These are phyloP conservation scores for Cottus gobio DNA, from an alignment of 2,113 vertebrate genomes.

Conservation along the genomic window DNA sequence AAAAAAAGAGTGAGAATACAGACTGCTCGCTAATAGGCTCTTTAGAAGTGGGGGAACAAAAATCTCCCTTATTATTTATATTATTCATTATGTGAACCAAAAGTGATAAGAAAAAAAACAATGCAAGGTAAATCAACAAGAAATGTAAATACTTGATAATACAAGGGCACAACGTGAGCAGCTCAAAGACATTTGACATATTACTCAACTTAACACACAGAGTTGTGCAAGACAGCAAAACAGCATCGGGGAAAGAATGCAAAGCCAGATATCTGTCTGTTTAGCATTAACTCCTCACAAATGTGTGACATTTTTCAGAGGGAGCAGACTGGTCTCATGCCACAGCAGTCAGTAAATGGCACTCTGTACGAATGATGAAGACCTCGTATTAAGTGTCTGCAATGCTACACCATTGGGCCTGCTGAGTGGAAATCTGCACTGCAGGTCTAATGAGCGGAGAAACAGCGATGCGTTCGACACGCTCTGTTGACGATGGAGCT, in stretches of 20 bases:
- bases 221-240: constrained; percentile 53
- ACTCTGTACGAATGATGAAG: constrained; percentile 27
- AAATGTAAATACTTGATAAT: constrained; percentile 9
- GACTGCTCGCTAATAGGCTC: constrained; percentile 24
- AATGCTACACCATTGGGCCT: not conserved
- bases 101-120: constrained; percentile 3
- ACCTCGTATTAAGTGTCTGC: constrained; percentile 16
- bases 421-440: constrained; percentile 16
- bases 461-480: constrained; percentile 45
- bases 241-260: constrained; percentile 28
- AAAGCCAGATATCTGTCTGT: constrained; percentile 55
- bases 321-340: constrained; percentile 27
- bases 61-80: constrained; percentile 10
- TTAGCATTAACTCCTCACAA: constrained; percentile 49
- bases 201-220: constrained; percentile 46
- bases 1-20: constrained; percentile 47
- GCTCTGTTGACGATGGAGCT: constrained; percentile 48
- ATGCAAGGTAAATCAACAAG: constrained; percentile 8
- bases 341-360: constrained; percentile 11
- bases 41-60: constrained; percentile 38
- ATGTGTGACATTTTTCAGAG: constrained; percentile 46
- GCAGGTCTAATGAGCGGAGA: constrained; percentile 50
- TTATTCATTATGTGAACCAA: not conserved
- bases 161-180: constrained; percentile 1
- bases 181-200: not conserved